These are phyloP conservation scores for Schizopygopsis malacanthus DNA, from an alignment of 2,797 vertebrate species.

Conservation along the genomic window DNA sequence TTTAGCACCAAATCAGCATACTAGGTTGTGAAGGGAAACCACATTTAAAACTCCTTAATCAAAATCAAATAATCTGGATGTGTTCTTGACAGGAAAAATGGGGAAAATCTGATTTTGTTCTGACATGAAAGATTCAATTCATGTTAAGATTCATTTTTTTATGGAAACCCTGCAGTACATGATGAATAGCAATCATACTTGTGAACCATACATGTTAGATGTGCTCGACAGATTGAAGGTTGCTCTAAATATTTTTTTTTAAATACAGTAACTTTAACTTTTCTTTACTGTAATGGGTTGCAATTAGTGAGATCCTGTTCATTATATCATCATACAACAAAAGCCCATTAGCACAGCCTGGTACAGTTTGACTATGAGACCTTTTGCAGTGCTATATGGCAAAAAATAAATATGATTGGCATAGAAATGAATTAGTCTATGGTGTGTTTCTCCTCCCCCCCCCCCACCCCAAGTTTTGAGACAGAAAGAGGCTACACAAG, in stretches of 20 bases:
- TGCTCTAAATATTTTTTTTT: not conserved
- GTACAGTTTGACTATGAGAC: not conserved
- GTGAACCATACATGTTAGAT: not conserved
- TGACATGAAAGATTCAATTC: slow-evolving; percentile 22
- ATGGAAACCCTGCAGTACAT: not conserved
- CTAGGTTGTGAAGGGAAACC: not conserved
- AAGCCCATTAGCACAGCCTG: not conserved
- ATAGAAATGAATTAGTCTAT: not conserved
- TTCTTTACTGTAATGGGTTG: not conserved
- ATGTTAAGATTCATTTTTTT: not conserved
- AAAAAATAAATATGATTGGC: not conserved
- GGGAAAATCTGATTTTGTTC: not conserved
- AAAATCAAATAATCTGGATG: not conserved
- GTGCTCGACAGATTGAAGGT: not conserved
- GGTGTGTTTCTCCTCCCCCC: not conserved
- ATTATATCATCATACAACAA: not conserved
- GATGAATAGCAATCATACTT: not conserved
- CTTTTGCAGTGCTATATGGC: too few relatives aligned
- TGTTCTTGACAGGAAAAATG: not conserved
- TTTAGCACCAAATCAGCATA: not conserved
- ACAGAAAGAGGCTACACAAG: slow-evolving; percentile 13
- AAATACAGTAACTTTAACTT: not conserved
- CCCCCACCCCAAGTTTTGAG: not conserved
- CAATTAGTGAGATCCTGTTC: not conserved
- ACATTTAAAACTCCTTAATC: not conserved